A percentile compares a stretch with the other conserved stretches of the same genome.
Conservation (phyloP, 2,888 invertebrate genomes). For the Crossocerus cetratus region DNA sequence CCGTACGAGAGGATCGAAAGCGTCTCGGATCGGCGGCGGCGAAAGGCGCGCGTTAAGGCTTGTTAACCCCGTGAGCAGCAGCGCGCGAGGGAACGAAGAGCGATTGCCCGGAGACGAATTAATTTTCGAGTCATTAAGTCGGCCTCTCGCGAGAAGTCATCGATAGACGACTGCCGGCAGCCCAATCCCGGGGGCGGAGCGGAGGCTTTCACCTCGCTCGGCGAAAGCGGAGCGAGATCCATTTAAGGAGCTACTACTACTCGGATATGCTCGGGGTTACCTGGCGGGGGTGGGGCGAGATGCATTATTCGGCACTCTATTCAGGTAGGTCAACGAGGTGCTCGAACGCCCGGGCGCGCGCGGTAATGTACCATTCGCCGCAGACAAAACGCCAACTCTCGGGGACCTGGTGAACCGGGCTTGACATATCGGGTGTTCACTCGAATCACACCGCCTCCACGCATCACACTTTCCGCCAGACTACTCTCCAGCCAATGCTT, state of each 20-base stretch:
- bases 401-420: conserved; percentile 15
- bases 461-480: too few relatives aligned
- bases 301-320: conserved; percentile 26
- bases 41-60: neutral
- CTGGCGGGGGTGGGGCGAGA: neutral
- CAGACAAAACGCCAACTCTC: conserved; percentile 18
- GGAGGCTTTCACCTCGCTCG: too few relatives aligned
- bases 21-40: neutral
- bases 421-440: conserved; percentile 29
- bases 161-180: neutral
- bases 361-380: conserved; percentile 12
- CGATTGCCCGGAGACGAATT: neutral
- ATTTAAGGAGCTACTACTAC: conserved; percentile 1
- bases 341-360: conserved; percentile 5
- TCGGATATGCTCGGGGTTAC: too few relatives aligned
- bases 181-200: too few relatives aligned
- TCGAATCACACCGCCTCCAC: too few relatives aligned
- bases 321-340: conserved; percentile 25
- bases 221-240: conserved; percentile 4
- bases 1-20: too few relatives aligned
- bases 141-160: neutral
- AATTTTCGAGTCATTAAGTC: neutral
- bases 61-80: neutral
- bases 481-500: too few relatives aligned
- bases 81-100: neutral